Percentiles rank a stretch among this genome's conserved stretches.
Conservation (phyloP, 2,113 vertebrate species). For the Pangasianodon hypophthalmus region DNA sequence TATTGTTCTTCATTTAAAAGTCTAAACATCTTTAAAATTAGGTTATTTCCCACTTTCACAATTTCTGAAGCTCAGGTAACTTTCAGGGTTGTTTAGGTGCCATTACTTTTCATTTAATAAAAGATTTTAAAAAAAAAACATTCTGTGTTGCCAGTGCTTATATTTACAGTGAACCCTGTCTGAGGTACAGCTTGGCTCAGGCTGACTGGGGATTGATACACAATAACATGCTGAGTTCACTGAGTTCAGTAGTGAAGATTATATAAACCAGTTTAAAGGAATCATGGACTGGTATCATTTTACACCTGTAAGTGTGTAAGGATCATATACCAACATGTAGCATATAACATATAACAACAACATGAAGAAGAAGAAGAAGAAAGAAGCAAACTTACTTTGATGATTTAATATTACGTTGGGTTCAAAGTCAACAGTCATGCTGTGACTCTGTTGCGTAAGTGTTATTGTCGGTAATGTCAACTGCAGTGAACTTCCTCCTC, state of each 20-base stretch:
- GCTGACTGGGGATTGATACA: not conserved
- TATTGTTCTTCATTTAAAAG: not conserved
- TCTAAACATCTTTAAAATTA: not conserved
- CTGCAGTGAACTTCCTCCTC: not conserved
- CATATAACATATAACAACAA: not conserved
- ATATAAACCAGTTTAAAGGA: not conserved
- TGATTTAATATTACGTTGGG: not conserved
- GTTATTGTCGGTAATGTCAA: constrained; percentile 31
- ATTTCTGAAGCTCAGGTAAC: not conserved
- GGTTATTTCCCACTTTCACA: not conserved
- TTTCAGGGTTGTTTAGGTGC: not conserved
- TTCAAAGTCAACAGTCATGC: constrained; percentile 28
- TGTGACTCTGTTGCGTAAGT: constrained; percentile 21
- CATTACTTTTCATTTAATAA: not conserved
- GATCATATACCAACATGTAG: not conserved
- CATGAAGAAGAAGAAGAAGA: not conserved
- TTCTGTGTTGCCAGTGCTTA: not conserved
- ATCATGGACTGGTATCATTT: not conserved
- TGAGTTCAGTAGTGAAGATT: not conserved
- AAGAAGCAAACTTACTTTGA: not conserved
- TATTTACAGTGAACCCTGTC: not conserved
- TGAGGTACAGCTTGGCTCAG: not conserved
- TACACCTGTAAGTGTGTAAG: not conserved
- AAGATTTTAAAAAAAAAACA: not conserved
- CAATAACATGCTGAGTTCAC: not conserved